These are phyloP conservation scores for Vespertilio murinus DNA, from an alignment of 2,797 vertebrate species.

Conservation along the genomic window DNA sequence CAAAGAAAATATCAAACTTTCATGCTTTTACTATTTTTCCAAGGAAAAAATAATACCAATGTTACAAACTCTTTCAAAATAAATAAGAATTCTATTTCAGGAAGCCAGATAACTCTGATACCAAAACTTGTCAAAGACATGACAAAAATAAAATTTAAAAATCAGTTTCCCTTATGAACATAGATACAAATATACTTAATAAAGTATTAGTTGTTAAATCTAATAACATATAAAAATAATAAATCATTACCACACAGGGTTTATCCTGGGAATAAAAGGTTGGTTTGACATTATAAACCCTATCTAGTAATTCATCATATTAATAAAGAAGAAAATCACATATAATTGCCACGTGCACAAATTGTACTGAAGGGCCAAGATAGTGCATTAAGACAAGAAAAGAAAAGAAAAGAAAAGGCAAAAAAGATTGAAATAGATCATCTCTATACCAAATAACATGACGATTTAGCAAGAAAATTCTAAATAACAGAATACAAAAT, in stretches of 20 bases:
- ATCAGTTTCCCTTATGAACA: not conserved
- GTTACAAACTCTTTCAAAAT: not conserved
- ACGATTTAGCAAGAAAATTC: slow-evolving; percentile 25
- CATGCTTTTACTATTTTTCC: not conserved
- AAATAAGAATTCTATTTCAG: slow-evolving; percentile 10
- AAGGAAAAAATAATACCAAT: slow-evolving; percentile 23
- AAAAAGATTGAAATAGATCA: not conserved
- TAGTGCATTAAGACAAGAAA: slow-evolving; percentile 11
- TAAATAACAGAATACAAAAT: slow-evolving; percentile 14
- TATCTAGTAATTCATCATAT: not conserved
- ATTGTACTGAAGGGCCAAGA: not conserved
- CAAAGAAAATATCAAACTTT: slow-evolving; percentile 11
- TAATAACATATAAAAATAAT: not conserved
- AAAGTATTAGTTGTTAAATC: slow-evolving; percentile 3
- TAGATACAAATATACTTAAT: slow-evolving; percentile 20
- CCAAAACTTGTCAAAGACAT: not conserved
- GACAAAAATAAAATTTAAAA: slow-evolving; percentile 28
- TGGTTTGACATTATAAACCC: not conserved
- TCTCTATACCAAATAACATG: slow-evolving; percentile 1
- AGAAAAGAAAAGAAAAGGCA: slow-evolving; percentile 29
- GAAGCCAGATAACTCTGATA: not conserved
- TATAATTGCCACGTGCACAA: not conserved
- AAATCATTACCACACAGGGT: not conserved
- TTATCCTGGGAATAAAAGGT: slow-evolving; percentile 5
- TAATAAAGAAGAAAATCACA: slow-evolving; percentile 7